Conservation (phyloP, 2,113 vertebrate species). For the Pogona vitticeps region DNA sequence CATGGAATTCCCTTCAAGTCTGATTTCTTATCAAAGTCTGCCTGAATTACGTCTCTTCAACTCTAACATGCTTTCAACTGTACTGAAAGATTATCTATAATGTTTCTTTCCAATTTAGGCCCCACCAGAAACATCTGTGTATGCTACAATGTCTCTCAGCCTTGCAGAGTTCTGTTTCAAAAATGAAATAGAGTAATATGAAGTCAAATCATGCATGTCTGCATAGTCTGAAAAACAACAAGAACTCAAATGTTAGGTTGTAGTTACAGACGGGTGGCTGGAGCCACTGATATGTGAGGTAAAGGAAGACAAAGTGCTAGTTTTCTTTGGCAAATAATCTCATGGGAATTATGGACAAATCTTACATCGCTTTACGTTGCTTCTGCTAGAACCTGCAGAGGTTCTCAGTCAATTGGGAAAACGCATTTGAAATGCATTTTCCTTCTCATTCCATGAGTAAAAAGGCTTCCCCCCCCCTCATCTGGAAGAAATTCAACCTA, state of each 20-base stretch:
- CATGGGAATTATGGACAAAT: neutral
- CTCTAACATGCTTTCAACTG: too few relatives aligned
- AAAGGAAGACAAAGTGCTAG: neutral
- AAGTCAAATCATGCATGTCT: neutral
- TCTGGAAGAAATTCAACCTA: too few relatives aligned
- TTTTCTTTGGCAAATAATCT: neutral
- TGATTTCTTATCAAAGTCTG: too few relatives aligned
- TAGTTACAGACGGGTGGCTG: neutral
- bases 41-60: too few relatives aligned
- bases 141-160: neutral
- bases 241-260: neutral
- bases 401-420: neutral
- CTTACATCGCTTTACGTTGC: too few relatives aligned
- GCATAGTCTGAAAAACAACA: too few relatives aligned
- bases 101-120: too few relatives aligned
- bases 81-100: too few relatives aligned
- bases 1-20: too few relatives aligned
- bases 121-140: too few relatives aligned
- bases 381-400: neutral
- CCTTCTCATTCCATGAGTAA: neutral
- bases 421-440: neutral
- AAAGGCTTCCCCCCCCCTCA: too few relatives aligned
- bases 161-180: neutral
- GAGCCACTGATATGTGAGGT: neutral
- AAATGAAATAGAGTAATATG: neutral